phyloP scores from a whole-genome alignment of 2,797 vertebrate species.

The Myotis planiceps region DNA sequence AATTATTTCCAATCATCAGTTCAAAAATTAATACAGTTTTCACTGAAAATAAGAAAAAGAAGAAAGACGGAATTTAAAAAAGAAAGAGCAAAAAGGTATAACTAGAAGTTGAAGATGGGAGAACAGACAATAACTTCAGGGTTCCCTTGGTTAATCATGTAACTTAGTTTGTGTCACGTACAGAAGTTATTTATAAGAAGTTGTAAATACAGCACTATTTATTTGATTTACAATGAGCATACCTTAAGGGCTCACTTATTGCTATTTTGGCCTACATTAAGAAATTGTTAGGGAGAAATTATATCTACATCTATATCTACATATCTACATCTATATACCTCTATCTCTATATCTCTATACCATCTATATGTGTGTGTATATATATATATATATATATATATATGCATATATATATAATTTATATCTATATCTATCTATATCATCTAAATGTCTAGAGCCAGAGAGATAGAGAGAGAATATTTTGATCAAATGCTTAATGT shows the following conservation, averaged over 20 bases:
- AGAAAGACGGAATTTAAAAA: neutral
- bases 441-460: neutral
- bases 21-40: neutral
- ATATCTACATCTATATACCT: neutral
- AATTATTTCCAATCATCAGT: neutral
- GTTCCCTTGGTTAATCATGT: neutral
- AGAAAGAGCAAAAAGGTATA: neutral
- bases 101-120: neutral
- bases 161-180: neutral
- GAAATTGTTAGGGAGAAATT: neutral
- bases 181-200: neutral
- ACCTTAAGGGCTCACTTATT: neutral
- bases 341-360: neutral
- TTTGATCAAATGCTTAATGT: neutral
- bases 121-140: neutral
- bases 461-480: neutral
- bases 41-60: neutral
- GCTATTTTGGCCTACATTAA: neutral
- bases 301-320: neutral
- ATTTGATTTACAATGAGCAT: neutral
- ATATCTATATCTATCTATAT: neutral
- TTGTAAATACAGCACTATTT: fast-evolving
- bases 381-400: neutral
- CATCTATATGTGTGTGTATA: neutral
- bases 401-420: neutral